Conservation (phyloP, 2,113 vertebrate genomes). For the Callipepla californica region DNA sequence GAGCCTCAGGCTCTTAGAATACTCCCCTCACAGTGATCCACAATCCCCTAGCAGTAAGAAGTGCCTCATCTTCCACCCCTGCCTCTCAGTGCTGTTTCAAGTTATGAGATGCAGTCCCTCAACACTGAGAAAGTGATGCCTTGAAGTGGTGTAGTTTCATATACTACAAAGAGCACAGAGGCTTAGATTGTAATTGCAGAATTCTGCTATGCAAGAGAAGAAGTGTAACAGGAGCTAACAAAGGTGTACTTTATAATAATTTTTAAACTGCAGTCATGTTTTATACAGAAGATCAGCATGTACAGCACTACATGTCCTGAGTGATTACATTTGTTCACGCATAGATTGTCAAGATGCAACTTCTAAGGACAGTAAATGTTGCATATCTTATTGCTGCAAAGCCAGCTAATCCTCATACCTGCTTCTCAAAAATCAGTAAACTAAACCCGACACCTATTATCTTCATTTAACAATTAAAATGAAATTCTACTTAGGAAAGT, state of each 20-base stretch:
- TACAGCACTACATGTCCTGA: neutral
- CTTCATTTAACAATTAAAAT: conserved; percentile 60
- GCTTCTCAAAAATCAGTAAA: conserved; percentile 6
- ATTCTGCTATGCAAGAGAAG: neutral
- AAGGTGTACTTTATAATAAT: neutral
- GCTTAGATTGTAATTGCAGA: neutral
- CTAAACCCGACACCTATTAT: conserved; percentile 39
- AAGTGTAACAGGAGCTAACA: neutral
- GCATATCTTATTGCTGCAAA: conserved; percentile 29
- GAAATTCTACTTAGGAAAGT: conserved; percentile 60
- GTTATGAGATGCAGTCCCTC: accelerated
- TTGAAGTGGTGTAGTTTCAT: accelerated
- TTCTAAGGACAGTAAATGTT: neutral
- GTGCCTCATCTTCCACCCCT: neutral
- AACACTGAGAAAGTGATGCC: neutral
- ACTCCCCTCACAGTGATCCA: neutral
- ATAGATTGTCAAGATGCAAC: conserved; percentile 8
- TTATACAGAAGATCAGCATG: neutral
- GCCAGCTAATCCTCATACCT: conserved; percentile 10
- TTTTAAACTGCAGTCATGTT: neutral
- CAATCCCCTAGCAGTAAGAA: neutral
- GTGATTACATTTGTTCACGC: neutral
- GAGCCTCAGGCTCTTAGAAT: neutral
- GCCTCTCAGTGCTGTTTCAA: neutral
- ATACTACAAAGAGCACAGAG: neutral